Evolutionary conservation across 2,888 invertebrate species (phyloP), one percentile per base, ranked within the genome.

Genomic region (Agrochola litura): DNA sequence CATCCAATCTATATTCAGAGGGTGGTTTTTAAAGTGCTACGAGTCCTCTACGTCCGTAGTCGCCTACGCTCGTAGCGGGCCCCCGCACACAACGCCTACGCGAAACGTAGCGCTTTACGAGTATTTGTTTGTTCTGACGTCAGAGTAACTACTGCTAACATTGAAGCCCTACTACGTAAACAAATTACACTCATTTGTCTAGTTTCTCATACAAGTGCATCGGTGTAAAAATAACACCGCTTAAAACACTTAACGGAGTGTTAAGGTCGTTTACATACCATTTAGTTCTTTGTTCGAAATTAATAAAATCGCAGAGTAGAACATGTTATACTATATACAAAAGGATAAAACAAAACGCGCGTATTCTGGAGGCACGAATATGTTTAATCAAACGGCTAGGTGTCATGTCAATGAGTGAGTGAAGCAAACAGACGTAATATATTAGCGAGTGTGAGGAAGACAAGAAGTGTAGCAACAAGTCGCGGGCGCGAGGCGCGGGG

Each of bases 391-490:
- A 91, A 91, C 88, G 83, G 69, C 88, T 87, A 85, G 89, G 89
- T 91, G 90, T 92, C 91, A 90, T 92, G 92, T 93, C 94, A 95
- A 30, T 91, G 90, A 90, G 82, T 58, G 90, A 94, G 88, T 90
- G 95, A 93, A 96, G 95, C 83, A 87, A 90, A 89, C 88, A 91
- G 93, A 95, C 89, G 90, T 81, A 74, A 74, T 61, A 19, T 60
- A 79, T 88, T 81, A 3, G 65, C 64, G 81, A 8, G 91, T 73
- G 84, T 64, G 93, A 95, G 85, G 70, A 92, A 82, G 94, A 94
- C 79, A 84, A 84, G 83, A 89, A 91, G 85, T 95, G 91, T 95
- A 94, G 96, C 96, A 96, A 96, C 96, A 96, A 95, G 96, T 95
- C 86, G 90, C 89, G 88, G 87, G 88, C 82, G 88, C 84, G 87